Evolutionary conservation across 2,888 invertebrate genomes (phyloP).

Genomic region (Drepana falcataria): DNA sequence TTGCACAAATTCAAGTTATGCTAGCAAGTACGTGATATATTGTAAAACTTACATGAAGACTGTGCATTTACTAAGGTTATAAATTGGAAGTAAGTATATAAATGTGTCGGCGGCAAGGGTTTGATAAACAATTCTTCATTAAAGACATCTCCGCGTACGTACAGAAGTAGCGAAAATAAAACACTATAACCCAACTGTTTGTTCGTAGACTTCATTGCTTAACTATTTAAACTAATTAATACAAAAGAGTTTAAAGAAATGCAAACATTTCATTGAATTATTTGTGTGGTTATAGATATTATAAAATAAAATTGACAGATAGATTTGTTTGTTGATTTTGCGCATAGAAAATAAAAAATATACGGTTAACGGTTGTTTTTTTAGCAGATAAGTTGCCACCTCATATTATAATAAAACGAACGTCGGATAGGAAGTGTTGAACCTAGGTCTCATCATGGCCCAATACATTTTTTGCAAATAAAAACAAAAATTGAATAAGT

Average conservation of each 20-base stretch:
- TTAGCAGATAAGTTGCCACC: too few relatives aligned
- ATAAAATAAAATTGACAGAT: too few relatives aligned
- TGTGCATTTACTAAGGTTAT: slow-evolving; percentile 85
- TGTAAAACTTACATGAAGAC: slow-evolving; percentile 78
- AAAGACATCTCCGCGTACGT: slow-evolving; percentile 81
- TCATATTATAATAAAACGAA: too few relatives aligned
- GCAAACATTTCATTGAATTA: neutral
- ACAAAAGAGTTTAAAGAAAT: too few relatives aligned
- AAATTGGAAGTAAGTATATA: slow-evolving; percentile 95
- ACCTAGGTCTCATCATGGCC: too few relatives aligned
- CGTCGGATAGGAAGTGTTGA: too few relatives aligned
- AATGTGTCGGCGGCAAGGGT: slow-evolving; percentile 88
- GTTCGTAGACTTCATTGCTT: slow-evolving; percentile 17
- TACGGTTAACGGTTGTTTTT: too few relatives aligned
- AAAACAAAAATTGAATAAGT: too few relatives aligned
- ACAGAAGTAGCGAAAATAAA: slow-evolving; percentile 16
- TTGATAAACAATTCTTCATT: slow-evolving; percentile 93
- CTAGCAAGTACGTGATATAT: neutral
- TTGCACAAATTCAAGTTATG: neutral
- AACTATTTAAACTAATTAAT: neutral
- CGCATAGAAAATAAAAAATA: too few relatives aligned
- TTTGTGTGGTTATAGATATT: too few relatives aligned
- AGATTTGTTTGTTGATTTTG: too few relatives aligned
- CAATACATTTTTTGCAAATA: too few relatives aligned
- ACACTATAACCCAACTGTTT: slow-evolving; percentile 13